These are phyloP conservation scores for Forbesichthys agassizii DNA, from an alignment of 2,113 vertebrate genomes.

Conservation along the genomic window DNA sequence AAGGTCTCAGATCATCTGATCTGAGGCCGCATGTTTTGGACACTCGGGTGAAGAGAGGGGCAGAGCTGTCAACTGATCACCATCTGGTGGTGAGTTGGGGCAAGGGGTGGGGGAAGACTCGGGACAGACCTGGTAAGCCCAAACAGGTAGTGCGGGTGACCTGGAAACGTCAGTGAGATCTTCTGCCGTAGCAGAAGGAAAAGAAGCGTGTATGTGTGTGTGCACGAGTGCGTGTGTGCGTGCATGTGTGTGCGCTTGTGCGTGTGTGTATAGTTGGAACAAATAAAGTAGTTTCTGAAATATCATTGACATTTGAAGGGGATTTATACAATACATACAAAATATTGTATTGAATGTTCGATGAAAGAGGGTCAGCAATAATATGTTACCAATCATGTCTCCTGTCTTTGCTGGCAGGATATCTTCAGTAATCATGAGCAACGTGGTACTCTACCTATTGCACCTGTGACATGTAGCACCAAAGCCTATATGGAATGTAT, in stretches of 20 bases:
- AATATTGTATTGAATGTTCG: slow-evolving; percentile 5
- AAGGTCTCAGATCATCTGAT: too few species aligned
- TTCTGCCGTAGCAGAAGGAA: too few species aligned
- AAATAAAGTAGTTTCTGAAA: background rate
- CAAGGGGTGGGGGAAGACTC: too few species aligned
- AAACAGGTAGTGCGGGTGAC: too few species aligned
- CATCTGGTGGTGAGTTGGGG: too few species aligned
- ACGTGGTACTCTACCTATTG: background rate
- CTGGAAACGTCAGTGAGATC: too few species aligned
- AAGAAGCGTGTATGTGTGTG: too few species aligned
- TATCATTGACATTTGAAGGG: background rate
- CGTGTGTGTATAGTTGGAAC: background rate
- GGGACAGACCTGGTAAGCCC: too few species aligned
- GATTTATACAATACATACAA: background rate
- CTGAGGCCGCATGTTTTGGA: too few species aligned
- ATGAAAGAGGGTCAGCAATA: slow-evolving; percentile 2
- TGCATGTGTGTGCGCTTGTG: background rate
- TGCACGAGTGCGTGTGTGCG: too few species aligned
- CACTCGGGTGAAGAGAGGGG: too few species aligned
- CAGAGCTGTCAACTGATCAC: too few species aligned
- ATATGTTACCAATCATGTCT: background rate
- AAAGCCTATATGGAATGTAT: background rate
- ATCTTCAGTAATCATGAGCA: background rate
- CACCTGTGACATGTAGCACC: background rate
- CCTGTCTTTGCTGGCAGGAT: background rate